Evolutionary conservation across 2,797 vertebrate genomes (phyloP), one percentile per base, ranked within the genome.

Genomic region (Pogonophryne albipinna): DNA sequence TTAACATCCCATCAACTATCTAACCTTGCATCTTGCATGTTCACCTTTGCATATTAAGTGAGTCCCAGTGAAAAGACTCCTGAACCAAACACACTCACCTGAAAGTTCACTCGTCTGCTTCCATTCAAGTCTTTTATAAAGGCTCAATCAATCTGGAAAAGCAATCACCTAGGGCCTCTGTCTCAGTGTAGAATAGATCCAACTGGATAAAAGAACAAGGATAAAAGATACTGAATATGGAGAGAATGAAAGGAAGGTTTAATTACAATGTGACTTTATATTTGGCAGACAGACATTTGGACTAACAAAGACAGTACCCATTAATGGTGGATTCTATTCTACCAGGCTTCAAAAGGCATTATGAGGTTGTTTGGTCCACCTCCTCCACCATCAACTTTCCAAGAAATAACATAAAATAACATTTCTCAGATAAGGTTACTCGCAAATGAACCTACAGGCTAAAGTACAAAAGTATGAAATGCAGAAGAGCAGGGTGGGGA

Each of bases 81-180:
- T 64, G 59, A 60, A 41, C 41, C 45, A 38, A 67, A 74, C 56
- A 66, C 69, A 66, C 69, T 70, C 66, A 63, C 19, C 52, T 38
- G 59, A 84, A 80, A 82, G 77, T 79, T 82, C 82, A 78, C 14
- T 11, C 49, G 74, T 76, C 78, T 72, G 47, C 60, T 44, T 76
- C 58, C 14, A 67, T 78, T 65, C 62, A 78, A 17, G 55, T 68
- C 27, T 83, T 68, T 66, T 59, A 79, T 79, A 71, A 80, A 74
- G 20, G 16, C 62, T 71, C 27, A 34, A 53, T 80, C 63, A 72
- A 80, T 70, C 58, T 50, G 15, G 78, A 64, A 15, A 69, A 13
- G 68, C 58, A 41, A 57, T 51, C 53, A 17, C 17, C 16, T 8
- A 14, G 34, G 45, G 20, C 4, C 15, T 20, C 8, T 2, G 42